phyloP scores from a whole-genome alignment of 2,113 vertebrate species.

The Clarias magur region DNA sequence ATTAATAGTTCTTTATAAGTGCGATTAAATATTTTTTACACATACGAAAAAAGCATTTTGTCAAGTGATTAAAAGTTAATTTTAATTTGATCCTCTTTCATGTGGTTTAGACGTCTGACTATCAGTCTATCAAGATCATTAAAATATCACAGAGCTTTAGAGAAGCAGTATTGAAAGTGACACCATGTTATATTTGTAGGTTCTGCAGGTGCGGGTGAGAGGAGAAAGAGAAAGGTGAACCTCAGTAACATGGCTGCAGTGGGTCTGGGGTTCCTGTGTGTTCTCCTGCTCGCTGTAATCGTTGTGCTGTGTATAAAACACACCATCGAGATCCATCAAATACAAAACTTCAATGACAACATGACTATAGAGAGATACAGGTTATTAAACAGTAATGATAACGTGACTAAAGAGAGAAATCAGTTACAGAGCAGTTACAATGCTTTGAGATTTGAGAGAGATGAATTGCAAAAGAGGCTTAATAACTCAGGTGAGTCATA shows the following conservation, averaged over 20 bases:
- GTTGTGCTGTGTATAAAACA: neutral
- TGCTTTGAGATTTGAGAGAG: neutral
- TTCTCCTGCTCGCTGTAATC: slow-evolving; percentile 11
- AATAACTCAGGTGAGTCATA: neutral
- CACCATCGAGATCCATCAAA: neutral
- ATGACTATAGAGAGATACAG: neutral
- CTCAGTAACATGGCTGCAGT: neutral
- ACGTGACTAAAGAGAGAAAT: neutral
- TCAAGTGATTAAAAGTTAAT: neutral
- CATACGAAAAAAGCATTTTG: neutral
- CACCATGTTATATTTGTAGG: neutral
- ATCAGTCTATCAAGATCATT: neutral
- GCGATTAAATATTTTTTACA: neutral
- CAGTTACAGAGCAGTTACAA: neutral
- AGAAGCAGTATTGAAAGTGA: slow-evolving; percentile 14
- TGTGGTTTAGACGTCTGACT: neutral
- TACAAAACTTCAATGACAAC: neutral
- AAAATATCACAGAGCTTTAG: neutral
- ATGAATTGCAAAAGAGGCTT: neutral
- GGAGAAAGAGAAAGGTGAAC: neutral
- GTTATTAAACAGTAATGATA: neutral
- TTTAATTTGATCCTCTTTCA: neutral
- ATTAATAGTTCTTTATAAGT: no score
- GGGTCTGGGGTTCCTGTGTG: slow-evolving; percentile 24
- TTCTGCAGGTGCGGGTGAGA: slow-evolving; percentile 7